Evolutionary conservation across 2,888 invertebrate genomes (phyloP), one percentile per base, ranked within the genome.

Genomic region (Plemyria rubiginata): DNA sequence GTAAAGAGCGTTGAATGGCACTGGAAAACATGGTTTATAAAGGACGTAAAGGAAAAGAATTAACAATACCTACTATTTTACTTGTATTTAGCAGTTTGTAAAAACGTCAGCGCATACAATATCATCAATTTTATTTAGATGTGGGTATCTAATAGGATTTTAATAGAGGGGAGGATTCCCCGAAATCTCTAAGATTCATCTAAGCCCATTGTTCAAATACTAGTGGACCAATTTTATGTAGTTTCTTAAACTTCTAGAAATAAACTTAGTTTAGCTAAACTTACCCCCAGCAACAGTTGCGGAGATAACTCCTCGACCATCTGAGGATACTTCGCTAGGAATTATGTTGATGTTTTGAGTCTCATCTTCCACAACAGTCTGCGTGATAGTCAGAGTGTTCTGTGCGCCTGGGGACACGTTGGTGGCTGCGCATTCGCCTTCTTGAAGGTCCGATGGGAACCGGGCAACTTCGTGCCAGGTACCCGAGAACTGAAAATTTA

Each of bases 1-100:
- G 93, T 94, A 95, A 0, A 94, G 93, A 1, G 93, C 91, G 29
- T 76, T 66, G 54, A 82, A 76, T 16, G 73, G 74, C 38, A 71
- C 88, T 90, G 52, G 29, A 61, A 53, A 54, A n/a, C n/a, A 13
- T 15, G 13, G 36, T 36, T 36, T 15, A 29, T 2, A 29, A n/a
- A n/a, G n/a, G n/a, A n/a, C n/a, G n/a, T n/a, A n/a, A n/a, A n/a
- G n/a, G n/a, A n/a, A n/a, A n/a, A n/a, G n/a, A n/a, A n/a, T n/a
- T n/a, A n/a, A n/a, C n/a, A n/a, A n/a, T n/a, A n/a, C n/a, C n/a
- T 22, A 22, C 22, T 22, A 22, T 2, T n/a, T n/a, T n/a, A n/a
- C n/a, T n/a, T n/a, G n/a, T 22, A 22, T 3, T 22, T 22, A 22
- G 22, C 22, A 22, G 22, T 22, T 22, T 22, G 22, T 22, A 22